Conservation (phyloP, 1,140 invertebrate genomes). For the Pseudomyrmex cubaensis region DNA sequence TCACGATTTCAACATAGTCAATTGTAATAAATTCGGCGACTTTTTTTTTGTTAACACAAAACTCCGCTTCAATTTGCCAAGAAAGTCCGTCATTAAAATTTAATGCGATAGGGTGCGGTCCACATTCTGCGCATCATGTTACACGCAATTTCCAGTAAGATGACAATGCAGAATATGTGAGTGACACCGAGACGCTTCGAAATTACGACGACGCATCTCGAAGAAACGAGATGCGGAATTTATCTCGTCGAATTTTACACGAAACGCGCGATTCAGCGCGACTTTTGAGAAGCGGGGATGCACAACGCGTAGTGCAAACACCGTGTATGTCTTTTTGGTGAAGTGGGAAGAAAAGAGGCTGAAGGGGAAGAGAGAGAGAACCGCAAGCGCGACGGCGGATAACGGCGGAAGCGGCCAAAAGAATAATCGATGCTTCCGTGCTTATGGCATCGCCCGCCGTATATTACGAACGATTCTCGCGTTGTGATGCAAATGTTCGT, state of each 20-base stretch:
- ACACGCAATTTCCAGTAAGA: constrained; percentile 52
- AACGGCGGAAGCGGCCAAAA: constrained; percentile 52
- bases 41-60: constrained; percentile 33
- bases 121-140: constrained; percentile 30
- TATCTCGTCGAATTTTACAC: constrained; percentile 50
- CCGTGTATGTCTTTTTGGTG: constrained; percentile 45
- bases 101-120: constrained; percentile 26
- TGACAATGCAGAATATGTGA: constrained; percentile 38
- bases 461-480: constrained; percentile 64
- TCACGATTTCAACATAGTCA: constrained; percentile 47
- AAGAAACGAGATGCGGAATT: constrained; percentile 14
- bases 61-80: constrained; percentile 22
- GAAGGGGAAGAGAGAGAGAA: no score
- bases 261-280: constrained; percentile 14
- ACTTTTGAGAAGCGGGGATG: background rate
- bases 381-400: constrained; percentile 46
- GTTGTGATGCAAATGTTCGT: constrained; percentile 66
- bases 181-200: constrained; percentile 24
- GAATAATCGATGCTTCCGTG: constrained; percentile 62
- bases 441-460: constrained; percentile 55
- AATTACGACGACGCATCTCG: constrained; percentile 26
- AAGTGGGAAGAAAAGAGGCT: background rate
- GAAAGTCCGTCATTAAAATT: constrained; percentile 39
- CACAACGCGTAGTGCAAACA: constrained; percentile 48
- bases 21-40: constrained; percentile 44